These are phyloP conservation scores for Melinaea menophilus DNA, from an alignment of 2,888 invertebrate species.

Conservation along the genomic window DNA sequence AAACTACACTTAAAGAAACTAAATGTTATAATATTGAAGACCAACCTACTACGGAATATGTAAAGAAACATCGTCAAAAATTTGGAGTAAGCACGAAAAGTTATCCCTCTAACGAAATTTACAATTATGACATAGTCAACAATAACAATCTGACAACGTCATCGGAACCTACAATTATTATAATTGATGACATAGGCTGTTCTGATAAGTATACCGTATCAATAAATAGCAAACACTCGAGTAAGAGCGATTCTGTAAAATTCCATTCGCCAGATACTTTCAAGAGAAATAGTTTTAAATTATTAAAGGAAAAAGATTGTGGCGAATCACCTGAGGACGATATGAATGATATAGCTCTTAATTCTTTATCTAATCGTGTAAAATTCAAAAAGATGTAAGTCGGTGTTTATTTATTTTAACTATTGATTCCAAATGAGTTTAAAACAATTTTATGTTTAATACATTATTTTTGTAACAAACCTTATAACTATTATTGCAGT, in stretches of 20 bases:
- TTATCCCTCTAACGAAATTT: neutral
- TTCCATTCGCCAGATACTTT: neutral
- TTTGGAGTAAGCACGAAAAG: neutral
- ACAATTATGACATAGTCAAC: conserved; percentile 4
- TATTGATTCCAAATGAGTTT: neutral
- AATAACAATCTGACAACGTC: conserved; percentile 20
- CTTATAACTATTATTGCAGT: conserved; percentile 8
- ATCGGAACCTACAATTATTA: conserved; percentile 39
- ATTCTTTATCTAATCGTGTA: neutral
- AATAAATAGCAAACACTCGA: neutral
- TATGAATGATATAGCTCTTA: conserved; percentile 1
- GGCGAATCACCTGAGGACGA: neutral
- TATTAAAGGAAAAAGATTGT: neutral
- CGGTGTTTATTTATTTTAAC: neutral
- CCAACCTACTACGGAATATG: neutral
- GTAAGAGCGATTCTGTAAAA: no score
- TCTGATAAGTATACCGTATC: neutral
- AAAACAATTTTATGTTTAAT: neutral
- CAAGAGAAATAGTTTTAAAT: neutral
- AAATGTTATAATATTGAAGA: neutral
- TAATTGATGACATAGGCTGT: conserved; percentile 36
- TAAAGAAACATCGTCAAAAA: neutral
- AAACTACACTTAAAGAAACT: neutral
- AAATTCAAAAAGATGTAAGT: neutral
- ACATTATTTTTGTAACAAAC: neutral